Evolutionary conservation across 1,140 invertebrate genomes (phyloP).

Genomic region (Metaphire vulgaris): DNA sequence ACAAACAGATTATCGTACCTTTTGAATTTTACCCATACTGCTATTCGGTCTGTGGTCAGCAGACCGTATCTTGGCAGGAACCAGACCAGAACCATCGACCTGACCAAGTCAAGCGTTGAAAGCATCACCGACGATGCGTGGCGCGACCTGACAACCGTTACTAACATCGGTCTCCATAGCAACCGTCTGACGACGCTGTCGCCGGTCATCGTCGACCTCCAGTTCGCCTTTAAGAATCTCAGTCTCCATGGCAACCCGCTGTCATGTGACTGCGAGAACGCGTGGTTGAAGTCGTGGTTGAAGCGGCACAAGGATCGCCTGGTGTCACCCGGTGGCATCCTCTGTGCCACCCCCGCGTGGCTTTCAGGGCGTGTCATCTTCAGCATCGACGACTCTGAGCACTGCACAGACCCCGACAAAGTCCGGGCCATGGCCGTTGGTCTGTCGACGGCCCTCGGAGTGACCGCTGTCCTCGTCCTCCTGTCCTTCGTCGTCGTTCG

Average conservation of each 20-base stretch:
- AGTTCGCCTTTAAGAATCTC: background rate
- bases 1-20: background rate
- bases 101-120: background rate
- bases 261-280: slow-evolving; percentile 4
- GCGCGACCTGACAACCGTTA: background rate
- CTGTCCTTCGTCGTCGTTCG: background rate
- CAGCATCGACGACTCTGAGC: slow-evolving; percentile 1
- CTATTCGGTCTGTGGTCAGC: background rate
- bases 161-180: background rate
- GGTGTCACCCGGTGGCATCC: background rate
- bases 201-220: background rate
- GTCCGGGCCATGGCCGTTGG: background rate
- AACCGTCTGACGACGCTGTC: slow-evolving; percentile 5
- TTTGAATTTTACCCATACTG: background rate
- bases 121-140: background rate
- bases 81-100: background rate
- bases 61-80: slow-evolving; percentile 7
- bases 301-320: background rate
- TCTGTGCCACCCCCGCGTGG: background rate
- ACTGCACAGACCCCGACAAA: slow-evolving; percentile 1
- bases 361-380: background rate
- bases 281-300: slow-evolving; percentile 17
- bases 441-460: background rate
- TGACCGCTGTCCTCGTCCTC: background rate
- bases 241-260: slow-evolving; percentile 7